Evolutionary conservation across 37 sponge, comb jelly and placozoan species (phyloP), one percentile per base, ranked within the genome.

Genomic region (Diacarnus erythraeanus): DNA sequence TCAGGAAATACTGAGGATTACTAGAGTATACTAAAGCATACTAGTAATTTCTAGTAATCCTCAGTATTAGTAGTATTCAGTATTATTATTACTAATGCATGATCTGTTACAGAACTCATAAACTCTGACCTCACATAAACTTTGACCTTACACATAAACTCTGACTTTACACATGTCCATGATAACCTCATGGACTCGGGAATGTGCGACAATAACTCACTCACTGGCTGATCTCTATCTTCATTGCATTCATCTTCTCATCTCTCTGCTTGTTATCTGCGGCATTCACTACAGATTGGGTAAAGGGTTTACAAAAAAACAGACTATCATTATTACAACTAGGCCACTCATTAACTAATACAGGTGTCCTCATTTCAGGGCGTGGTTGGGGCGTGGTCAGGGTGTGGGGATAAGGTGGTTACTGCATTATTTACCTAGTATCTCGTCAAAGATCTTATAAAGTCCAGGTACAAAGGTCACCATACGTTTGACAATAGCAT

Each of bases 381-480:
- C 10, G 51, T 6, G 51, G 51, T 6, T 6, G 51, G 51, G 51
- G 51, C 10, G 51, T 6, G 51, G 51, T 6, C 6, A 12, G 51
- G 51, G 51, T 6, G 51, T 30, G 65, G 65, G 8, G 65, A 64
- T 5, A 31, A 8, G 33, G 33, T n/a, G n/a, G n/a, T n/a, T n/a
- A n/a, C n/a, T n/a, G n/a, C n/a, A n/a, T n/a, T 40, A 68, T 81
- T 43, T 42, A 92, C 92, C 92, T 37, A 96, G 70, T 60, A 98
- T 98, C 72, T 98, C 98, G 65, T 98, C 98, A 65, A 95, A 98
- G 35, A 98, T 98, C 85, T 98, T 98, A 90, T 98, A 98, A 47
- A 98, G 88, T 0, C 98, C 98, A 21, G 98, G 98, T 3, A 95
- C 96, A 84, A 82, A 95, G n/a, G 90, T 93, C 36, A 95, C 75